Base-by-base conservation (phyloP, 2,797 vertebrate species). In the Hapalemur alaotrensis region DNA sequence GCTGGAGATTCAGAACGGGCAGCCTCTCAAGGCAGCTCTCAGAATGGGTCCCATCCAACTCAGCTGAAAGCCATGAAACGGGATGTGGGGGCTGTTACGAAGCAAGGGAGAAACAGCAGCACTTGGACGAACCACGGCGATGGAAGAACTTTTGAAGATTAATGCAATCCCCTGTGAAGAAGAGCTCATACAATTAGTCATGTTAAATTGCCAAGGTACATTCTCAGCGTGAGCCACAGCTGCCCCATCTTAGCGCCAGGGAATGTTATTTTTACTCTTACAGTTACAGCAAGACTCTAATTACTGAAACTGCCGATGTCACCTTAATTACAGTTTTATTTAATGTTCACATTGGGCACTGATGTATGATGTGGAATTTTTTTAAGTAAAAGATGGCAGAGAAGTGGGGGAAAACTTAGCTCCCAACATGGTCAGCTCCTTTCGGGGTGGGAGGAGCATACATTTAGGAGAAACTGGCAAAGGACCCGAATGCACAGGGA, bases 201-300 rank as follows among this genome's bases (percentile, higher is more conserved):
- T 95, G 94, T 96, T 97, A 94, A 96, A 96, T 96, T 97, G 92
- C 97, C 78, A 92, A 96, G 94, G 96, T 96, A 84, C 95, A 59
- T 92, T 95, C 91, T 76, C 97, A 97, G 94, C 85, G 63, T 15
- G 97, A 87, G 89, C 70, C 94, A 70, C 96, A 96, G 96, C 96
- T 98, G 96, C 86, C 95, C 84, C 48, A 12, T 88, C 80, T 41
- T 76, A 63, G 93, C 1, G 0, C 95, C 92, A 73, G 81, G 67
- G 81, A 97, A 85, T 93, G 91, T 96, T 98, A 96, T 97, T 98
- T 98, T 97, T 91, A 96, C 91, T 96, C 96, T 94, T 97, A 97
- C 67, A 88, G 96, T 96, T 96, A 91, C n/a, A 78, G 87, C 91
- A 97, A 98, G 97, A 97, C 93, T 97, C 93, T 97, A 97, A 98